Evolutionary conservation across 2,888 invertebrate genomes (phyloP).

Genomic region (Atrina japonica): DNA sequence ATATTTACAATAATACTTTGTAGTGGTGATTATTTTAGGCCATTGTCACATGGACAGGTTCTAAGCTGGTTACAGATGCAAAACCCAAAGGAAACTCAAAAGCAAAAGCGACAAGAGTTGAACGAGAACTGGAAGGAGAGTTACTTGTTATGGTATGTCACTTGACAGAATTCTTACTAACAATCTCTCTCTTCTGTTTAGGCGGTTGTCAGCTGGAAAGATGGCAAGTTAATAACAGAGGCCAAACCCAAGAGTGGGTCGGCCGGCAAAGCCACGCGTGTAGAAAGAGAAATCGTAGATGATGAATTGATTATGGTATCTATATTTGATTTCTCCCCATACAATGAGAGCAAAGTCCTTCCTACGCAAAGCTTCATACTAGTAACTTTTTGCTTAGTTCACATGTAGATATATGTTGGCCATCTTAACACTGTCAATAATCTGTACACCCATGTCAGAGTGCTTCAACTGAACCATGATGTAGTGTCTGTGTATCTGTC

Average conservation of each 20-base stretch:
- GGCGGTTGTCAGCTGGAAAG: conserved; percentile 37
- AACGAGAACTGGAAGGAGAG: conserved; percentile 4
- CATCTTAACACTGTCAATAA: no score
- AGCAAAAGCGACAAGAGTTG: conserved; percentile 19
- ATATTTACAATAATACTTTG: not conserved
- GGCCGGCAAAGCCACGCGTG: conserved; percentile 36
- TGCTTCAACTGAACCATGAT: no score
- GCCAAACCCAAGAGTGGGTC: conserved; percentile 36
- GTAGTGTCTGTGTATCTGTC: no score
- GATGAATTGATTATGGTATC: conserved; percentile 40
- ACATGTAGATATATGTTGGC: no score
- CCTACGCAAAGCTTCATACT: no score
- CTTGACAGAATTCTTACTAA: conserved; percentile 4
- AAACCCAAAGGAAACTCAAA: conserved; percentile 21
- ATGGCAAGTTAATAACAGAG: conserved; percentile 37
- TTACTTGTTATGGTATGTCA: conserved; percentile 26
- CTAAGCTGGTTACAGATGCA: conserved; percentile 24
- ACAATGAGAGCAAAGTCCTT: no score
- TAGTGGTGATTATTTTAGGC: conserved; percentile 17
- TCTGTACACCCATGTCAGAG: no score
- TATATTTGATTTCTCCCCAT: not conserved
- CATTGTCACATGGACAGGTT: conserved; percentile 17
- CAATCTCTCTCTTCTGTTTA: conserved; percentile 15
- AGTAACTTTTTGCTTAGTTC: no score
- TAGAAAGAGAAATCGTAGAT: conserved; percentile 31